phyloP scores from a whole-genome alignment of 2,113 vertebrate genomes.

The Eurypyga helias region DNA sequence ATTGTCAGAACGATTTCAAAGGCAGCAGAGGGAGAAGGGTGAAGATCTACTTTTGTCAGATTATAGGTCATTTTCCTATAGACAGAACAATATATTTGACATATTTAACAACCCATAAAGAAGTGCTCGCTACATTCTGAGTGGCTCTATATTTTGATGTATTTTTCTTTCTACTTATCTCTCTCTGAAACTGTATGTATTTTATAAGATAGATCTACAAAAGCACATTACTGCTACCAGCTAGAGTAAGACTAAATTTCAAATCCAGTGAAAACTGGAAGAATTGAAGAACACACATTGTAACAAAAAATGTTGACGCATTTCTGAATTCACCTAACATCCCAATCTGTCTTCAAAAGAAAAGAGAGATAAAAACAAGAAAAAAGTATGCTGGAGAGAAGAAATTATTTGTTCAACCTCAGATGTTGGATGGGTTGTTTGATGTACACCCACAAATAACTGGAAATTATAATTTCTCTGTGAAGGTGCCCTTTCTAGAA shows the following conservation, averaged over 20 bases:
- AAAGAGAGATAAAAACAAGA: neutral
- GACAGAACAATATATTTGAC: neutral
- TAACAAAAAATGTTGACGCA: neutral
- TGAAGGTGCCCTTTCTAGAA: neutral
- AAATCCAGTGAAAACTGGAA: neutral
- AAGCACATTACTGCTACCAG: neutral
- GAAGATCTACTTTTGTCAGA: neutral
- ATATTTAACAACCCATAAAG: neutral
- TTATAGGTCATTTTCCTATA: neutral
- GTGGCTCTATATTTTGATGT: neutral
- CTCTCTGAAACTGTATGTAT: neutral
- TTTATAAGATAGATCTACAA: neutral
- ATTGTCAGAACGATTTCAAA: neutral
- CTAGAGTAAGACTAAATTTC: neutral
- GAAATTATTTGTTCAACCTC: neutral
- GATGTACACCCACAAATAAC: neutral
- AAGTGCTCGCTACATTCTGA: neutral
- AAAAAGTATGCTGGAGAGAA: neutral
- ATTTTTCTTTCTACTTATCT: neutral
- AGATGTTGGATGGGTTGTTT: neutral
- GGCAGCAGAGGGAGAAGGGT: neutral
- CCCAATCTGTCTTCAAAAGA: neutral
- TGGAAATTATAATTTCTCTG: neutral
- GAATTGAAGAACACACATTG: neutral
- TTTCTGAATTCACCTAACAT: neutral